Evolutionary conservation across 2,797 vertebrate species (phyloP).

Genomic region (Pipistrellus kuhlii): DNA sequence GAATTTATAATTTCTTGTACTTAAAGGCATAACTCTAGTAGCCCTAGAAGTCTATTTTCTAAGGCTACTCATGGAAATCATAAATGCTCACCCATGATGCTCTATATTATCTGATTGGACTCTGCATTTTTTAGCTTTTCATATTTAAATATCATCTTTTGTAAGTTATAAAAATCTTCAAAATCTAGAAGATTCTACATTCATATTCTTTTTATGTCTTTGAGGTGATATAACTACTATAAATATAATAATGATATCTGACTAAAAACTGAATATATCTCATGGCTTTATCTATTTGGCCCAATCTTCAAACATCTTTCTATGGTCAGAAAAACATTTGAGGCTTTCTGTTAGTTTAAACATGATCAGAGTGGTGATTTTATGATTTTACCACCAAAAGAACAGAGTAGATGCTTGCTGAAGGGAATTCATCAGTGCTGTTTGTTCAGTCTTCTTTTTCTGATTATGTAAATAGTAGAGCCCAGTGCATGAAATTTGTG

Average conservation of each 20-base stretch:
- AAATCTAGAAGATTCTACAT: background rate
- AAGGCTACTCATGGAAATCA: background rate
- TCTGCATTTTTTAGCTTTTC: background rate
- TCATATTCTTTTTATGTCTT: conserved; percentile 9
- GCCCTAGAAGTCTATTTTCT: background rate
- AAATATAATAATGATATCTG: background rate
- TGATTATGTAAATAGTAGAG: background rate
- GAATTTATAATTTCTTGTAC: background rate
- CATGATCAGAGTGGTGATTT: background rate
- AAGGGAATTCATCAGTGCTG: background rate
- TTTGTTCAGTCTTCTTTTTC: background rate
- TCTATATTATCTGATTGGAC: background rate
- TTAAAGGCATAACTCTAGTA: background rate
- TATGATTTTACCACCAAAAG: background rate
- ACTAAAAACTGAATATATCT: background rate
- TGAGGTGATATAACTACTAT: background rate
- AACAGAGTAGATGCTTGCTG: background rate
- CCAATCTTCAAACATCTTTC: conserved; percentile 27
- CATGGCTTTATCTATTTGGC: background rate
- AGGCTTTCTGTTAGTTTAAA: background rate
- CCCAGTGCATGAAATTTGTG: no score
- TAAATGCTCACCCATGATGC: background rate
- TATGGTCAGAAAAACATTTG: background rate
- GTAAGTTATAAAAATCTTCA: background rate
- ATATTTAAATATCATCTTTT: background rate